A percentile compares a stretch with the other conserved stretches of the same genome.
Evolutionary conservation across 2,113 vertebrate genomes (phyloP).

Genomic region (Colius striatus): DNA sequence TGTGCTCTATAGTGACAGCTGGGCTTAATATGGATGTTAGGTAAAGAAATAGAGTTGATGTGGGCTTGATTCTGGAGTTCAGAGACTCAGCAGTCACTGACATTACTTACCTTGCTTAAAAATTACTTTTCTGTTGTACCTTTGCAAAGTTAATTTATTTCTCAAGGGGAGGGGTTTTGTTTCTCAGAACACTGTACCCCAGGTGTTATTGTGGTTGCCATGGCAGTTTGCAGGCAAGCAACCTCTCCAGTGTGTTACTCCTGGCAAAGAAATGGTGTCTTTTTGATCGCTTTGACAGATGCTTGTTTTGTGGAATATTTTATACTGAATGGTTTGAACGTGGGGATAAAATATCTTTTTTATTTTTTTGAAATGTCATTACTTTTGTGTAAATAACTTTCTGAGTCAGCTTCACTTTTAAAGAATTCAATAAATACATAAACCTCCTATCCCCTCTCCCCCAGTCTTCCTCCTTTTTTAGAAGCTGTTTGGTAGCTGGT

Average conservation of each 20-base stretch:
- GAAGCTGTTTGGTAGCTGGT: neutral
- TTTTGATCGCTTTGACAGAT: neutral
- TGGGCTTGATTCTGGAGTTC: neutral
- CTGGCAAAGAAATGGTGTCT: conserved; percentile 7
- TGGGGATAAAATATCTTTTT: neutral
- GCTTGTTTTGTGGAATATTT: neutral
- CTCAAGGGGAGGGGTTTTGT: neutral
- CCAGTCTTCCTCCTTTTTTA: neutral
- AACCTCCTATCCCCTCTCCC: neutral
- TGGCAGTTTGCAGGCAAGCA: conserved; percentile 42
- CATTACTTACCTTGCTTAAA: neutral
- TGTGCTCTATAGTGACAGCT: neutral
- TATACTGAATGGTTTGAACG: neutral
- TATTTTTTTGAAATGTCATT: neutral
- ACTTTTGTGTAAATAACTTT: neutral
- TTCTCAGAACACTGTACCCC: neutral
- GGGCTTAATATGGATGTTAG: neutral
- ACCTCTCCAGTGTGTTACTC: neutral
- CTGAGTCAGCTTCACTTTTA: neutral
- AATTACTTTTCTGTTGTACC: neutral
- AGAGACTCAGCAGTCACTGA: neutral
- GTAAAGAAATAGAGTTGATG: neutral
- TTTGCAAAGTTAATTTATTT: neutral
- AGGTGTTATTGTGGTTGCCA: conserved; percentile 29
- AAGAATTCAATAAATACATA: neutral